These are phyloP conservation scores for Pseudachorutes palmiensis DNA, from an alignment of 1,140 invertebrate species.

Conservation along the genomic window DNA sequence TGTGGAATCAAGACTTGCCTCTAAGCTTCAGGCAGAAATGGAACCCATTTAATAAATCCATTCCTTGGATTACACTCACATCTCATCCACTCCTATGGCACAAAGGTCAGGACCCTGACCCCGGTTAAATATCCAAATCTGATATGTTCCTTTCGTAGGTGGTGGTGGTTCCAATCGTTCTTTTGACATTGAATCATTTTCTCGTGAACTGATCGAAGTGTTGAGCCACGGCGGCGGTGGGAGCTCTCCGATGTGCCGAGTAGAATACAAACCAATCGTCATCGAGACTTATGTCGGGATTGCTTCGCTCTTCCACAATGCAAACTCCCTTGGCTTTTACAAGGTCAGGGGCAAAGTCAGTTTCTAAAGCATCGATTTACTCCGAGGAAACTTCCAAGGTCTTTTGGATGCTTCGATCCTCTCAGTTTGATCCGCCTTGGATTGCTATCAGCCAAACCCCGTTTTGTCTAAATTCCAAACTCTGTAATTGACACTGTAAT, in stretches of 20 bases:
- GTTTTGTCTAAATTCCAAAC: no score
- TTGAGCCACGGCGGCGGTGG: conserved; percentile 38
- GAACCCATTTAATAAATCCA: conserved; percentile 73
- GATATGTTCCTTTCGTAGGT: conserved; percentile 29
- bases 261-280: conserved; percentile 61
- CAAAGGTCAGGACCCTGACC: conserved; percentile 30
- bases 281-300: conserved; percentile 72
- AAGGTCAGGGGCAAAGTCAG: conserved; percentile 75
- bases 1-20: conserved; percentile 64
- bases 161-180: conserved; percentile 47
- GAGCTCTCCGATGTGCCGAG: conserved; percentile 39
- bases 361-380: no score
- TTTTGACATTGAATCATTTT: conserved; percentile 48
- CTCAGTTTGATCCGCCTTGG: no score
- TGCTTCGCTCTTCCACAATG: conserved; percentile 70
- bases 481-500: no score
- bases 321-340: conserved; percentile 71
- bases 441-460: no score
- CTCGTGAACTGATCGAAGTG: conserved; percentile 47
- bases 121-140: no score
- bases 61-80: conserved; percentile 67
- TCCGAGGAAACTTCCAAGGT: no score
- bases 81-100: conserved; percentile 73
- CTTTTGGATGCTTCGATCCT: no score
- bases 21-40: conserved; percentile 62